Base-by-base conservation (phyloP, 2,113 vertebrate genomes). In the Mesembrinibis cayennensis region DNA sequence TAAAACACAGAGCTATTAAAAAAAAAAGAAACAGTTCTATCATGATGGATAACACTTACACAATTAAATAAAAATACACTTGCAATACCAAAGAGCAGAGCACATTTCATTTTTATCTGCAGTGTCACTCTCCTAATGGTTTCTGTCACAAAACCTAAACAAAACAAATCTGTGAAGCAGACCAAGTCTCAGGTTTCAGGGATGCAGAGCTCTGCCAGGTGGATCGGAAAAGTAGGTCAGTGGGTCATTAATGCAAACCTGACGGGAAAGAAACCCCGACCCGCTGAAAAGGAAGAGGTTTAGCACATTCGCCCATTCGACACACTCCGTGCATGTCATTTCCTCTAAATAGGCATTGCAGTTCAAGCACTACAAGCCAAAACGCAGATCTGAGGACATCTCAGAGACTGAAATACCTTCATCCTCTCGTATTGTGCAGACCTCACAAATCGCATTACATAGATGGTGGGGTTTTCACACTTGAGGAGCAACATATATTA, bases 201-300 rank as follows among this genome's bases (percentile, higher is more conserved):
- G 89, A 80, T 89, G 85, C 89, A 74, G 93, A 91, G 93, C 89
- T 94, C 95, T 81, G 70, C 94, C 83, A 95, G 94, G 95, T 90
- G 50, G 73, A 92, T 63, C 67, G 32, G 93, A 89, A 97, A 98
- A 98, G 95, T 98, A 98, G 98, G 98, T 98, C 98, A 98, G 96
- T 98, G 96, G 98, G 98, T 98, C 97, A 97, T 85, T 92, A 50
- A 42, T 80, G 82, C 84, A 95, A 96, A 96, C 84, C 59, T 95
- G 80, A 87, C 3, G 6, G 87, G 89, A 97, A 95, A 96, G 65
- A 93, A 94, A 90, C 85, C 78, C 84, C 21, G 32, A 89, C 88
- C 90, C 4, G 6, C 61, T 74, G 73, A 11, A 59, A 90, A 77
- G 73, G 58, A 93, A 84, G 72, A 63, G 70, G 27, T 94, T 93